Base-by-base conservation (phyloP, 2,113 vertebrate genomes). In the Chelonoidis abingdonii region DNA sequence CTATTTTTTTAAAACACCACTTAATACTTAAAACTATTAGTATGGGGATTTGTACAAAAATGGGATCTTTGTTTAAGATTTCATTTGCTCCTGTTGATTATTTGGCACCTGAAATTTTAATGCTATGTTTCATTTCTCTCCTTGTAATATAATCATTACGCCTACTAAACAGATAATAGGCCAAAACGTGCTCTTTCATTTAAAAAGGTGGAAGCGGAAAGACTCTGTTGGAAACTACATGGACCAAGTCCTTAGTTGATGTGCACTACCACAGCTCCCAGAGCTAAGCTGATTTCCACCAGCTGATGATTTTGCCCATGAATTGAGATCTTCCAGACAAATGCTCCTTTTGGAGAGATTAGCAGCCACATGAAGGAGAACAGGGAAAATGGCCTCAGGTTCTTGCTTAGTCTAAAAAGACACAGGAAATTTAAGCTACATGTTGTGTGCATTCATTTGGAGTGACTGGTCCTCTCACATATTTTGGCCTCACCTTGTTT, bases 161-260 rank as follows among this genome's bases (percentile, higher is more conserved):
- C 76, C 69, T 90, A 94, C 53, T 95, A 94, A 95, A 91, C 53
- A 89, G 88, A 82, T 81, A 91, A 86, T 16, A 87, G 53, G 86
- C 95, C 75, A 95, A 94, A 94, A 85, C 57, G 72, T 19, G 19
- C 80, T 94, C 92, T 81, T 72, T 78, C 78, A 38, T 17, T 41
- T 97, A 92, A 72, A 91, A 88, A 44, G 87, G 56, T 75, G 17
- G 84, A 94, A 95, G 93, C 89, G 54, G 53, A 69, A 92, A 86
- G 49, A 57, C 94, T 97, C 81, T 90, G 75, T 88, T 92, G 93
- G 90, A 87, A 62, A 89, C 80, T 86, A 79, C 47, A 86, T 1
- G 88, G 82, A 79, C 92, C 57, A 79, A 50, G 87, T 29, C 2
- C n/a, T 56, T 83, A 91, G 57, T 41, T 89, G 83, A 87, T 10